phyloP scores from a whole-genome alignment of 2,797 vertebrate genomes.

The Tragopan temminckii region DNA sequence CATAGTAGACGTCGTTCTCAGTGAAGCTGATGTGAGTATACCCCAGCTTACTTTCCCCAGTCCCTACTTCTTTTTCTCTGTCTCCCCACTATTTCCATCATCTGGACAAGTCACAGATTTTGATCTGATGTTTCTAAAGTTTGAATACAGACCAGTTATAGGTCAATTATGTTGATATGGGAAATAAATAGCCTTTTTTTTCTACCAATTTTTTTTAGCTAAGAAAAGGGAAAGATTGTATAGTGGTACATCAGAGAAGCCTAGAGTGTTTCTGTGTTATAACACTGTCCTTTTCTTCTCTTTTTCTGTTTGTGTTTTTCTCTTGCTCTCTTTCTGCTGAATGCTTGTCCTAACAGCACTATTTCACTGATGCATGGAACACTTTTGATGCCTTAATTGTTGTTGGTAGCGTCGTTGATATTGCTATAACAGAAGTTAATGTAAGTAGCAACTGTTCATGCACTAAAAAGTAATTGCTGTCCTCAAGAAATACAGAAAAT shows the following conservation, averaged over 20 bases:
- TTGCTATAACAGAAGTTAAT: slow-evolving; percentile 99
- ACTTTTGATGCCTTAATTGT: slow-evolving; percentile 99
- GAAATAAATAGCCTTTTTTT: slow-evolving; percentile 70
- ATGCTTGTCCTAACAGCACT: slow-evolving; percentile 94
- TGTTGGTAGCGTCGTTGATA: slow-evolving; percentile 99
- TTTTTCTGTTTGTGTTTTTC: slow-evolving; percentile 82
- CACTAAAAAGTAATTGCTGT: slow-evolving; percentile 74
- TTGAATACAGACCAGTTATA: slow-evolving; percentile 67
- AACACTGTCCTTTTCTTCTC: slow-evolving; percentile 86
- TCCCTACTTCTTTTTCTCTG: slow-evolving; percentile 74
- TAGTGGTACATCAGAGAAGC: slow-evolving; percentile 65
- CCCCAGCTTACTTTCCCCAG: slow-evolving; percentile 74
- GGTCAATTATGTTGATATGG: slow-evolving; percentile 70
- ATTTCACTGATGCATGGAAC: slow-evolving; percentile 99
- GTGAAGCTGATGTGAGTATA: slow-evolving; percentile 99
- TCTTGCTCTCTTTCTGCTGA: slow-evolving; percentile 82
- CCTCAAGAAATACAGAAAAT: slow-evolving; percentile 54
- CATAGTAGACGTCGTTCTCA: slow-evolving; percentile 99
- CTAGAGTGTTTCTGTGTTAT: slow-evolving; percentile 79
- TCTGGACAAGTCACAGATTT: slow-evolving; percentile 87
- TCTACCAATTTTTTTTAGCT: slow-evolving; percentile 63
- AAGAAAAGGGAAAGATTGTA: slow-evolving; percentile 73
- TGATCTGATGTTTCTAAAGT: slow-evolving; percentile 75
- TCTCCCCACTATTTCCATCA: slow-evolving; percentile 77
- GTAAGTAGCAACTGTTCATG: slow-evolving; percentile 89